Percentiles rank a stretch among this genome's conserved stretches.
Evolutionary conservation across 2,797 vertebrate genomes (phyloP).

Genomic region (Acanthopagrus latus): DNA sequence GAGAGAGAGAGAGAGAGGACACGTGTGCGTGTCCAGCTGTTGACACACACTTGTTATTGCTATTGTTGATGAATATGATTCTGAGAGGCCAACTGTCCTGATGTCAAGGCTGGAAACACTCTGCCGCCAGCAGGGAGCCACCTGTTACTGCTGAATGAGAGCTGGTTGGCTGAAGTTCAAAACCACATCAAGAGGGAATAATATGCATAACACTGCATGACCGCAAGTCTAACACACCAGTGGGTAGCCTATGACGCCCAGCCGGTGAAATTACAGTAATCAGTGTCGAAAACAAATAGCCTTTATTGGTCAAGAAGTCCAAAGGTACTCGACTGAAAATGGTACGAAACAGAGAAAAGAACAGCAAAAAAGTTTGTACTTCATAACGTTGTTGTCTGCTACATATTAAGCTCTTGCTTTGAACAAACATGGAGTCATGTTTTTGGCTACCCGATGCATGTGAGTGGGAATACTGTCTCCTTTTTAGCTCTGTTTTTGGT

Average conservation of each 20-base stretch:
- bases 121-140: constrained; percentile 48
- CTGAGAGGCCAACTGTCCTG: constrained; percentile 33
- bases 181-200: constrained; percentile 49
- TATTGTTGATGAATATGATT: constrained; percentile 43
- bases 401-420: background rate
- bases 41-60: constrained; percentile 40
- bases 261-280: constrained; percentile 17
- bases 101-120: constrained; percentile 21
- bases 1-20: background rate
- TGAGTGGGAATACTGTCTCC: background rate
- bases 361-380: background rate
- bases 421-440: too few species aligned
- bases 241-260: constrained; percentile 6
- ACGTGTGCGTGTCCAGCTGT: constrained; percentile 20
- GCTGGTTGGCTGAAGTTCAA: constrained; percentile 54
- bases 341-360: background rate
- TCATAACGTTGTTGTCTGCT: background rate
- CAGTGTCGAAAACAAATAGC: background rate
- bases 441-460: background rate
- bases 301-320: too few species aligned
- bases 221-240: constrained; percentile 5
- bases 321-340: background rate
- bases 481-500: background rate
- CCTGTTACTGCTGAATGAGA: constrained; percentile 54
- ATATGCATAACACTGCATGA: constrained; percentile 8